A percentile compares a stretch with the other conserved stretches of the same genome.
Evolutionary conservation across 1,140 invertebrate species (phyloP).

Genomic region (Hydropsyche tenuis): DNA sequence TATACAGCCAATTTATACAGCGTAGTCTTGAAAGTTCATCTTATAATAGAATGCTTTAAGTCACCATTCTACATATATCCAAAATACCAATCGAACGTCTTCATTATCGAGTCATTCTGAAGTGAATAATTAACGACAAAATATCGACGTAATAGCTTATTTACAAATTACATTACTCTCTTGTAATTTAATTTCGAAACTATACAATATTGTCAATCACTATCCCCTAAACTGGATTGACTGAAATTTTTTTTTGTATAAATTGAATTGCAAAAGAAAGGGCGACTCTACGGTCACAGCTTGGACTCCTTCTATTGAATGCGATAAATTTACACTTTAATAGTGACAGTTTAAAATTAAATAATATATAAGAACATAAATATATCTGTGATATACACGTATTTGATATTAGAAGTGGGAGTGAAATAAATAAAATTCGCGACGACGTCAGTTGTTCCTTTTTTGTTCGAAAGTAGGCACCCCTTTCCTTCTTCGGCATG

Average conservation of each 20-base stretch:
- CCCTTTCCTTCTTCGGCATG: not conserved
- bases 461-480: not conserved
- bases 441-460: slow-evolving; percentile 5
- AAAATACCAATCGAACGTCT: no score
- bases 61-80: no score
- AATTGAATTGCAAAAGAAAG: no score
- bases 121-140: no score
- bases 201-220: slow-evolving; percentile 30
- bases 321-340: slow-evolving; percentile 22
- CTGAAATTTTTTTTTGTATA: no score
- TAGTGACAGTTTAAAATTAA: slow-evolving; percentile 32
- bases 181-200: no score
- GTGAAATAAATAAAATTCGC: slow-evolving; percentile 13
- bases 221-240: not conserved
- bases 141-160: no score
- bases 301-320: slow-evolving; percentile 19
- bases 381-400: not conserved
- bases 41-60: no score
- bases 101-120: no score
- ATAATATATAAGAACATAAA: no score
- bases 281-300: slow-evolving; percentile 27
- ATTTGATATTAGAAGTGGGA: not conserved
- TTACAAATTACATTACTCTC: no score
- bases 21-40: no score
- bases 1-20: slow-evolving; percentile 1